A percentile compares a stretch with the other conserved stretches of the same genome.
Evolutionary conservation across 2,797 vertebrate genomes (phyloP).

Genomic region (Coregonus ussuriensis): DNA sequence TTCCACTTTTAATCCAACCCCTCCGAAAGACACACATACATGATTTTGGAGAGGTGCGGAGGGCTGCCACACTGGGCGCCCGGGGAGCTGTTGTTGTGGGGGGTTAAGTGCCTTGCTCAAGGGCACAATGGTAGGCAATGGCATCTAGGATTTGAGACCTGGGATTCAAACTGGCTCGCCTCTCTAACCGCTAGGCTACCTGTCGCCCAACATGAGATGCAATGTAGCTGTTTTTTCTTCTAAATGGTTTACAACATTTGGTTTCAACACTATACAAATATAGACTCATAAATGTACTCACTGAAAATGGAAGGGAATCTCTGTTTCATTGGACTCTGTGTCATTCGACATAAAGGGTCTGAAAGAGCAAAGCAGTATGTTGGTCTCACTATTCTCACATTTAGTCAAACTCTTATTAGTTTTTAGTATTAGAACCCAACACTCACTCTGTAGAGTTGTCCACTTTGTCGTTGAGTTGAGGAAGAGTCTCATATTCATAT

Average conservation of each 20-base stretch:
- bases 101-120: too few species aligned
- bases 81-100: too few species aligned
- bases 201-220: not conserved
- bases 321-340: too few species aligned
- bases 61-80: too few species aligned
- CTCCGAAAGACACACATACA: too few species aligned
- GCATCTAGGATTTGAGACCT: too few species aligned
- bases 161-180: too few species aligned
- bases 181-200: too few species aligned
- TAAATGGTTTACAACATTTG: not conserved
- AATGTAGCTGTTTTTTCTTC: not conserved
- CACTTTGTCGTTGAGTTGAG: not conserved
- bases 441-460: constrained; percentile 34
- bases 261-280: not conserved
- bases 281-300: constrained; percentile 1
- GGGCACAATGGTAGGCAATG: too few species aligned
- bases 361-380: not conserved
- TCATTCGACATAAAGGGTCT: not conserved
- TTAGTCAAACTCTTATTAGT: not conserved
- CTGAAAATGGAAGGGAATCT: not conserved
- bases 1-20: too few species aligned
- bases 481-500: not conserved
- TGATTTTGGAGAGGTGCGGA: too few species aligned
- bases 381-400: not conserved
- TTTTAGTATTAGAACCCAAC: not conserved